phyloP scores from a whole-genome alignment of 2,113 vertebrate species.

The Rhinopomastus cyanomelas region DNA sequence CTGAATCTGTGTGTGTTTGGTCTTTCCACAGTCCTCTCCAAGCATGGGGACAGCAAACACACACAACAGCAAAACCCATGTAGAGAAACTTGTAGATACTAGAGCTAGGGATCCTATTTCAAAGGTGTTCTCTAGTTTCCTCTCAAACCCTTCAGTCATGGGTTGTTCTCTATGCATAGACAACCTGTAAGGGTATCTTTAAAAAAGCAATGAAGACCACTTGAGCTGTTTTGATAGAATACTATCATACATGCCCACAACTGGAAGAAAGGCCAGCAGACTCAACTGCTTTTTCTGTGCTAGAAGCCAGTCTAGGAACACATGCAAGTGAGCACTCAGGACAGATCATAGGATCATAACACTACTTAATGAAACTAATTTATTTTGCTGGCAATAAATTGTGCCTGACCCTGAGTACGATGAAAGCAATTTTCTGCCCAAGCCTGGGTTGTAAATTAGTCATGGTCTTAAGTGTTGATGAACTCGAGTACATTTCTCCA shows the following conservation, averaged over 20 bases:
- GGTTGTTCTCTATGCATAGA: neutral
- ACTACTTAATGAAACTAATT: neutral
- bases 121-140: neutral
- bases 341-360: too few species aligned
- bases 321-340: rapidly evolving
- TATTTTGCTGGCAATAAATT: neutral
- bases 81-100: neutral
- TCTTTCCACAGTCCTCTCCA: neutral
- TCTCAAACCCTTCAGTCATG: neutral
- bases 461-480: neutral
- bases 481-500: neutral
- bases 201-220: neutral
- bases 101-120: neutral
- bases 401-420: neutral
- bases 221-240: neutral
- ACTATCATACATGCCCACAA: neutral
- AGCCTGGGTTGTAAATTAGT: neutral
- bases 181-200: neutral
- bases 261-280: neutral
- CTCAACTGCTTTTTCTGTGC: neutral
- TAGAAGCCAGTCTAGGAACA: neutral
- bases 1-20: neutral
- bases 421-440: neutral
- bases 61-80: neutral
- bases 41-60: neutral